Percentiles rank a stretch among this genome's conserved stretches.
Conservation (phyloP, 2,113 vertebrate species). For the Sceloporus tristichus region DNA sequence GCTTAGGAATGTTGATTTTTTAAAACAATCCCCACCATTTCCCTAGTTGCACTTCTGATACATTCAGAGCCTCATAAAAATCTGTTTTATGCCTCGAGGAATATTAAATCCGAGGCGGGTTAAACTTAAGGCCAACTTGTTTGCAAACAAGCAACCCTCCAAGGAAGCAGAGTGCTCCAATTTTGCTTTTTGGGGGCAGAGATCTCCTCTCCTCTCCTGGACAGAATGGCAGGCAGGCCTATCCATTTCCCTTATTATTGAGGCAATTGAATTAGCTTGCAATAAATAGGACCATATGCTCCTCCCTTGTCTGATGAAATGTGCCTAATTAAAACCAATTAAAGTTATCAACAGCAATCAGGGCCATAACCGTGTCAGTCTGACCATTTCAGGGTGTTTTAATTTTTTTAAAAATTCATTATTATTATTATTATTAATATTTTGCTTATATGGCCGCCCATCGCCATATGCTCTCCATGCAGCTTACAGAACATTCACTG, state of each 20-base stretch:
- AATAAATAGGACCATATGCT: constrained; percentile 17
- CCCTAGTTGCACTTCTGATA: too few relatives aligned
- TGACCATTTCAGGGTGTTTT: neutral
- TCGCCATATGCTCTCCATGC: too few relatives aligned
- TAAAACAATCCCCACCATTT: neutral
- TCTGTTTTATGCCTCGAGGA: neutral
- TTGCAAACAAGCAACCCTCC: neutral
- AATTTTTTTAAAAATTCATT: too few relatives aligned
- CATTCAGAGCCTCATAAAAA: rapidly evolving
- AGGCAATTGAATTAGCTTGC: constrained; percentile 19
- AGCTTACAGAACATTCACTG: too few relatives aligned
- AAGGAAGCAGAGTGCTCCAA: neutral
- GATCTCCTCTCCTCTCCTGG: neutral
- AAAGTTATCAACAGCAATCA: neutral
- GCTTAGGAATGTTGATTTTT: too few relatives aligned
- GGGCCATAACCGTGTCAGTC: neutral
- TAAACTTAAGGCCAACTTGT: neutral
- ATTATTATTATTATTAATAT: neutral
- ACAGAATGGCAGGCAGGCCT: neutral
- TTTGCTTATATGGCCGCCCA: too few relatives aligned
- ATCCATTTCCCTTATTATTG: constrained; percentile 20
- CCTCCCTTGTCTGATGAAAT: neutral
- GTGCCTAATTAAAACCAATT: neutral
- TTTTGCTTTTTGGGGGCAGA: neutral
- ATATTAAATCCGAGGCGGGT: rapidly evolving